Base-by-base conservation (phyloP, 1,140 invertebrate species). In the Drosophila fuyamai region DNA sequence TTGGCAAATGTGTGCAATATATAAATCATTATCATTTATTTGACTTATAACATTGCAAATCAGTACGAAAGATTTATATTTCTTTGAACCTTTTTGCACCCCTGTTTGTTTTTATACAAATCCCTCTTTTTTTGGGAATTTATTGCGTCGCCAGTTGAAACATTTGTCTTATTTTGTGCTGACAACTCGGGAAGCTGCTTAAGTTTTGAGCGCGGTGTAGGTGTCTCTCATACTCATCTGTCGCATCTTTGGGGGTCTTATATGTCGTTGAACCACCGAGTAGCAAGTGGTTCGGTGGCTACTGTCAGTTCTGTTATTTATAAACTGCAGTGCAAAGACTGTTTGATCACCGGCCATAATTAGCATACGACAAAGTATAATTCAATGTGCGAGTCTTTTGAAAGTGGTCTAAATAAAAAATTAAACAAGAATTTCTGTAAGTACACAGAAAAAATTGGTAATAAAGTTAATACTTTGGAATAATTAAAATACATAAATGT, bases 161-260 rank as follows among this genome's bases (percentile, higher is more conserved):
- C 84, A 89, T 89, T 89, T 89, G 85, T 89, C 84, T 89, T 89
- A 76, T 89, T 89, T 89, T 84, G 62, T 80, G 84, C 77, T 84
- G 84, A 89, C 84, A 89, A 88, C 77, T 78, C 53, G 75, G 84
- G 81, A 84, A 89, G 84, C 84, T 81, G 85, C 85, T 89, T 90
- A 89, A 84, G 66, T 65, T 55, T 68, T 53, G 56, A 76, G 60
- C 61, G 40, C 61, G 74, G 61, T 70, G 83, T 84, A 84, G 84
- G 84, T 80, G 84, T 83, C 81, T 47, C 32, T 41, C 35, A 71
- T 77, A 48, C 23, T 44, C 29, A 32, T 47, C 57, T 54, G 46
- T 36, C 40, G 46, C 46, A 63, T 55, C 66, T 60, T 48, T 35
- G 56, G 47, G 54, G 48, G 63, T 59, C 76, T 86, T 86, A 79